Conservation (phyloP, 1,140 invertebrate genomes). For the Stegodyphus dumicola region DNA sequence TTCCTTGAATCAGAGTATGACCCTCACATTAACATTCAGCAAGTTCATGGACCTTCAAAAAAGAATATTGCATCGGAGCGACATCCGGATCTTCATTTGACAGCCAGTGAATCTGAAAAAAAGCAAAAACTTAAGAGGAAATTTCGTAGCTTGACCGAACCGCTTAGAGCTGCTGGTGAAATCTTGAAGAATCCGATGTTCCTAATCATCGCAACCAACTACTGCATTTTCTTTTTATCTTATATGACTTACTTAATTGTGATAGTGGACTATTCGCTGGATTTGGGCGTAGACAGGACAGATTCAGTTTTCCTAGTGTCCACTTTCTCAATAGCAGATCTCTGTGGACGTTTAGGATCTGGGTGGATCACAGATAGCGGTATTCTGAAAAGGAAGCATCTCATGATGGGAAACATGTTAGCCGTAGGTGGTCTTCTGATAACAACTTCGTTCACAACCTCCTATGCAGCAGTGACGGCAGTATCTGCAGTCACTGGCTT, state of each 20-base stretch:
- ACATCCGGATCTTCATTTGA: not conserved
- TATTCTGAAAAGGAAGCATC: slow-evolving; percentile 52
- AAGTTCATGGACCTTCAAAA: not conserved
- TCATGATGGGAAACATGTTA: slow-evolving; percentile 56
- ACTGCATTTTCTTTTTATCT: slow-evolving; percentile 50
- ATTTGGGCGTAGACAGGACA: slow-evolving; percentile 46
- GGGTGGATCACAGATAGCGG: slow-evolving; percentile 62
- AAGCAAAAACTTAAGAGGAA: not conserved
- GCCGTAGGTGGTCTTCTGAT: slow-evolving; percentile 43
- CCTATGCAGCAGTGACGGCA: slow-evolving; percentile 49
- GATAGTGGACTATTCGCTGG: slow-evolving; percentile 63
- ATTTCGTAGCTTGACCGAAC: slow-evolving; percentile 22
- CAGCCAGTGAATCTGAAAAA: not conserved
- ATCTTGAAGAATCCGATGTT: slow-evolving; percentile 59
- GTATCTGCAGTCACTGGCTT: slow-evolving; percentile 46
- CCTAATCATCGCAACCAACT: slow-evolving; percentile 48
- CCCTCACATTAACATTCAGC: slow-evolving; percentile 32
- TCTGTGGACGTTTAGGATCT: slow-evolving; percentile 60
- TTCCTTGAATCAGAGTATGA: slow-evolving; percentile 24
- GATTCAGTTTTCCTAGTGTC: slow-evolving; percentile 59
- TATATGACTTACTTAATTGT: slow-evolving; percentile 62
- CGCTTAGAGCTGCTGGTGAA: slow-evolving; percentile 4
- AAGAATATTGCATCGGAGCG: not conserved
- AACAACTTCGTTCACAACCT: slow-evolving; percentile 42
- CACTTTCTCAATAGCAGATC: slow-evolving; percentile 59